Conservation (phyloP, 1,140 invertebrate genomes). For the Trichonephila clavipes region DNA sequence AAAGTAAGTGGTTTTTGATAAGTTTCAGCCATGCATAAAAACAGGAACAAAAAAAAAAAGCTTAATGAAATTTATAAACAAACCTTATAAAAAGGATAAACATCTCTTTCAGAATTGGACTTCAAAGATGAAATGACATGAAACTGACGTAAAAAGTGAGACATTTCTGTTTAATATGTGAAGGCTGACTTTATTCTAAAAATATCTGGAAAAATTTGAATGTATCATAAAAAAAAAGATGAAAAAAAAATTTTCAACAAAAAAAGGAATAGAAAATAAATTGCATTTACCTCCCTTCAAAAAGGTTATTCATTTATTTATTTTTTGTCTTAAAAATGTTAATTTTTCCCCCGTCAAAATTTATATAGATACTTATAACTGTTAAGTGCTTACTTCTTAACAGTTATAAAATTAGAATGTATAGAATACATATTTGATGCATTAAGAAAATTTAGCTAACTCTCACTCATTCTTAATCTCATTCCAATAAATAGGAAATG, state of each 20-base stretch:
- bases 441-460: too few species aligned
- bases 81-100: conserved; percentile 68
- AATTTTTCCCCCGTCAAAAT: too few species aligned
- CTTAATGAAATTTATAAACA: background rate
- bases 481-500: too few species aligned
- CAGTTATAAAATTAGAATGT: too few species aligned
- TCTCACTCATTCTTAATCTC: too few species aligned
- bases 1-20: too few species aligned
- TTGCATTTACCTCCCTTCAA: background rate
- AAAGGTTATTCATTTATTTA: too few species aligned
- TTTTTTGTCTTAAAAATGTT: too few species aligned
- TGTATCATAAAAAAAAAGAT: background rate
- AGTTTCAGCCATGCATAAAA: background rate
- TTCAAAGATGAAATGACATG: conserved; percentile 70
- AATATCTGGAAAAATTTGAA: background rate
- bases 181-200: background rate
- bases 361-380: too few species aligned
- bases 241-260: background rate
- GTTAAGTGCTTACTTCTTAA: too few species aligned
- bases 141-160: conserved; percentile 64
- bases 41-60: background rate
- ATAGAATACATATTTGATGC: too few species aligned
- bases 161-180: conserved; percentile 44
- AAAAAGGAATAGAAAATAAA: background rate
- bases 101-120: conserved; percentile 45